These are phyloP conservation scores for Caenorhabditis auriculariae DNA, from an alignment of 2,888 invertebrate species.

Conservation along the genomic window DNA sequence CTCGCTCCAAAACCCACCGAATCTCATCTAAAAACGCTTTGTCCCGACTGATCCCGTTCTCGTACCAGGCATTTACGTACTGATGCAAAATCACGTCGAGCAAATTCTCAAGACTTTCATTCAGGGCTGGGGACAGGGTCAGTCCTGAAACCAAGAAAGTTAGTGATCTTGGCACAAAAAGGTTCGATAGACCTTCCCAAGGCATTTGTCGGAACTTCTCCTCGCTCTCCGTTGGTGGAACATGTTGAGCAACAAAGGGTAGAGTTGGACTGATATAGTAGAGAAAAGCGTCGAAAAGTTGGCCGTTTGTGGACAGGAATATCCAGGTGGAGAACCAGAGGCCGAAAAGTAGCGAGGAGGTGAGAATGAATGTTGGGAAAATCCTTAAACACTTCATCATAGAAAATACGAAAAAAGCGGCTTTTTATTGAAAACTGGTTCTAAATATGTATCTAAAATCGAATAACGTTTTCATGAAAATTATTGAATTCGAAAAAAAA, in stretches of 20 bases:
- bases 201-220: slow-evolving; percentile 28
- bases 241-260: too few species aligned
- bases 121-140: slow-evolving; percentile 27
- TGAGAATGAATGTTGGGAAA: too few species aligned
- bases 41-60: slow-evolving; percentile 51
- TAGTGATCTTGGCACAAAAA: not conserved
- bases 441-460: too few species aligned
- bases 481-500: too few species aligned
- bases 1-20: slow-evolving; percentile 25
- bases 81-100: slow-evolving; percentile 50
- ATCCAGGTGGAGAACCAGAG: slow-evolving; percentile 16
- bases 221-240: slow-evolving; percentile 14
- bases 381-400: too few species aligned
- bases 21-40: slow-evolving; percentile 57
- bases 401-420: too few species aligned
- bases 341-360: too few species aligned
- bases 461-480: too few species aligned
- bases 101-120: slow-evolving; percentile 51
- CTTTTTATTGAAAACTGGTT: too few species aligned
- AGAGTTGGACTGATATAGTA: not conserved
- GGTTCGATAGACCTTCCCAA: slow-evolving; percentile 23
- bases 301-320: slow-evolving; percentile 18
- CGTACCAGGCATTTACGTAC: slow-evolving; percentile 57
- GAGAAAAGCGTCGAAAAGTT: not conserved
- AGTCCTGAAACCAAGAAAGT: not conserved